Conservation (phyloP, 2,113 vertebrate genomes). For the Thamnaconus septentrionalis region DNA sequence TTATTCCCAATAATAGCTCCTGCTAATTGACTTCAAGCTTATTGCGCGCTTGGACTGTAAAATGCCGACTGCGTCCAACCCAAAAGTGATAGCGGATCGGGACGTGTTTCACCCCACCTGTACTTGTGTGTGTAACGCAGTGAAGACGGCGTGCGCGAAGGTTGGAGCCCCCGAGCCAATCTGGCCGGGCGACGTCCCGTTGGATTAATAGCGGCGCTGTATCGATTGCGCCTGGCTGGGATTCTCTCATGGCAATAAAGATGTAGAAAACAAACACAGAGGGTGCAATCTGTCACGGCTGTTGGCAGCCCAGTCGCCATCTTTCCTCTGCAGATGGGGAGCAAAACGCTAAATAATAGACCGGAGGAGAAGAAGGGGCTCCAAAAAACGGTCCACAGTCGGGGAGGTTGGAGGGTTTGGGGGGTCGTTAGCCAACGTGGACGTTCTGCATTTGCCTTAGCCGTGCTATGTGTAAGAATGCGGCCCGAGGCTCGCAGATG, state of each 20-base stretch:
- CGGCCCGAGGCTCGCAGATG: conserved; percentile 26
- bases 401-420: no score
- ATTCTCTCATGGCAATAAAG: conserved; percentile 32
- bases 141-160: conserved; percentile 12
- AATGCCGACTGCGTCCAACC: no score
- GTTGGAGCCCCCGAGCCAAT: neutral
- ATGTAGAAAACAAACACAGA: conserved; percentile 45
- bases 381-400: no score
- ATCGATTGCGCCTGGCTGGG: conserved; percentile 53
- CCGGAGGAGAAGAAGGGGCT: conserved; percentile 26
- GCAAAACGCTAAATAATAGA: conserved; percentile 55
- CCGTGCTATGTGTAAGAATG: neutral
- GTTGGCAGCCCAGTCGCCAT: conserved; percentile 57
- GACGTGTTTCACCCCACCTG: conserved; percentile 9
- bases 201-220: conserved; percentile 36
- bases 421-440: no score
- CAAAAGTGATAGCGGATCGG: no score
- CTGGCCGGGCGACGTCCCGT: neutral
- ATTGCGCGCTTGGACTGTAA: no score
- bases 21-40: neutral
- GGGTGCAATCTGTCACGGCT: conserved; percentile 70
- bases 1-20: no score
- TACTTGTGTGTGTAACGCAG: conserved; percentile 18
- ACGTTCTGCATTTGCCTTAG: no score
- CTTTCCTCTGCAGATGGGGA: conserved; percentile 60